Conservation (phyloP, 2,797 vertebrate species). For the Psittacula echo region DNA sequence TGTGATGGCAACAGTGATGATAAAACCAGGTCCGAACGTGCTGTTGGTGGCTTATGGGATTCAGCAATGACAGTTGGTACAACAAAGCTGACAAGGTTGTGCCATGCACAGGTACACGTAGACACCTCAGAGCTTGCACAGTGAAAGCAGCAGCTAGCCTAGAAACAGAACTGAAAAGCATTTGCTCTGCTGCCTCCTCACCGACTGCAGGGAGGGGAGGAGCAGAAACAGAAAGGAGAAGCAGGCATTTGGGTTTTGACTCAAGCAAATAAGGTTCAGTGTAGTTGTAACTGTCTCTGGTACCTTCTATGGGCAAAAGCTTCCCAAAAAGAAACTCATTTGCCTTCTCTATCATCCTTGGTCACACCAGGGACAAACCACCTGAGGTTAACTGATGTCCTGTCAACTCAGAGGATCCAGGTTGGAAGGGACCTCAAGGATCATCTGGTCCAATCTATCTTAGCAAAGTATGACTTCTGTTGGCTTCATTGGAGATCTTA, state of each 20-base stretch:
- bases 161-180: background rate
- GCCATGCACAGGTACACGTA: constrained; percentile 39
- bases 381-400: background rate
- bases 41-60: background rate
- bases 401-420: background rate
- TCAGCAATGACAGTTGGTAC: background rate
- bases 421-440: background rate
- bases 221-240: background rate
- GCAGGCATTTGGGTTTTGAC: background rate
- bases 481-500: background rate
- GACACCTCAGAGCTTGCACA: background rate
- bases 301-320: rapidly evolving
- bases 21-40: background rate
- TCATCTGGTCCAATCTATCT: background rate
- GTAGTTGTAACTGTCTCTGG: background rate
- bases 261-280: background rate
- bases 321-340: background rate
- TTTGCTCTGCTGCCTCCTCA: background rate
- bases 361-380: background rate
- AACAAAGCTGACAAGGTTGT: background rate
- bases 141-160: background rate
- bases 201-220: background rate
- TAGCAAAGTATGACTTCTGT: background rate
- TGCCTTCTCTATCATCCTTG: background rate
- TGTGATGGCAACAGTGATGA: background rate